phyloP scores from a whole-genome alignment of 2,888 invertebrate species.

The Aproaerema taeniolella region DNA sequence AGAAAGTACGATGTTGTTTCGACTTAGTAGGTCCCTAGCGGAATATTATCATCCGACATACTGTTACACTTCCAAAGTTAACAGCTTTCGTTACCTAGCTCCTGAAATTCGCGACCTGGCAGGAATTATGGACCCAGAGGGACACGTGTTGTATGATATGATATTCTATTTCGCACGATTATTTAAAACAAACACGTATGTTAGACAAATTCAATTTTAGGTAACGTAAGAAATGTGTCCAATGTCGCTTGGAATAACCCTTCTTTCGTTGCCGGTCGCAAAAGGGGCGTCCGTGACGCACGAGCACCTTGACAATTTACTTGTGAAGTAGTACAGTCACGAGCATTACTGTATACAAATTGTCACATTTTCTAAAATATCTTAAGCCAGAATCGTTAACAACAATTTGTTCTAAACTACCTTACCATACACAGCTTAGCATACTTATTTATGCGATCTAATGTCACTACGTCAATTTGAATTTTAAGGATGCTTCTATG shows the following conservation, averaged over 20 bases:
- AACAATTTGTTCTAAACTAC: no score
- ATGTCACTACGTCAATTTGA: no score
- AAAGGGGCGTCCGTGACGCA: not conserved
- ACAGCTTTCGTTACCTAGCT: conserved; percentile 23
- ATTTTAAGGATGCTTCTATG: no score
- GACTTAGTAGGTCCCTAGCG: conserved; percentile 31
- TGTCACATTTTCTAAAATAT: no score
- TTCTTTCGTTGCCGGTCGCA: not conserved
- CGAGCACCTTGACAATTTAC: conserved; percentile 5
- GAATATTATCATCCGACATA: conserved; percentile 31
- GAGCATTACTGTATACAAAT: no score
- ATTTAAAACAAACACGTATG: not conserved
- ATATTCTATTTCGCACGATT: conserved; percentile 3
- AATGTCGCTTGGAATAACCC: not conserved
- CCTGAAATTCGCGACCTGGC: conserved; percentile 23
- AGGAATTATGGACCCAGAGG: conserved; percentile 3
- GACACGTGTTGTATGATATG: conserved; percentile 1
- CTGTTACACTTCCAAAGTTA: conserved; percentile 30
- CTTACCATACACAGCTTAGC: no score
- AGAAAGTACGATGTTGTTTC: conserved; percentile 32
- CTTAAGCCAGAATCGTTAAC: no score
- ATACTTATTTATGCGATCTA: no score
- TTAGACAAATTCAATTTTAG: not conserved
- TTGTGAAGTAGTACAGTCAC: conserved; percentile 5
- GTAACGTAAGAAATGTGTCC: not conserved